A percentile compares a stretch with the other conserved stretches of the same genome.
phyloP scores from a whole-genome alignment of 2,888 invertebrate genomes.

The Parelbella ahira region DNA sequence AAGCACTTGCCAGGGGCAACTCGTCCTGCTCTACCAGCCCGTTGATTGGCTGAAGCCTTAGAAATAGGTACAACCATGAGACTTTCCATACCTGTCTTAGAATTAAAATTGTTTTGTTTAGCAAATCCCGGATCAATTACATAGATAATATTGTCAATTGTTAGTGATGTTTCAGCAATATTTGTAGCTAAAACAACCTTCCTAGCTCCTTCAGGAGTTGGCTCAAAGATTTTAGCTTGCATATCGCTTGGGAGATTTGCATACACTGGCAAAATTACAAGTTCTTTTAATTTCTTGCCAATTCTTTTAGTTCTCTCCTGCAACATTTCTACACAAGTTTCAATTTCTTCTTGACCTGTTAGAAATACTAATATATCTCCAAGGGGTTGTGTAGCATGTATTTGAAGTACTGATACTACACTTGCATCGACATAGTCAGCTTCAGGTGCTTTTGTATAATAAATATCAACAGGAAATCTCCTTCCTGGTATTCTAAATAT shows the following conservation, averaged over 20 bases:
- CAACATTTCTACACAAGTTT: constrained; percentile 92
- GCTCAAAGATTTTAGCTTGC: constrained; percentile 99
- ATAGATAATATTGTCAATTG: constrained; percentile 99
- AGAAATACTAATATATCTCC: constrained; percentile 98
- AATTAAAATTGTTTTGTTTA: constrained; percentile 99
- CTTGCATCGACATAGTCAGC: constrained; percentile 99
- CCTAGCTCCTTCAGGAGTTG: constrained; percentile 96
- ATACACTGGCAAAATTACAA: constrained; percentile 97
- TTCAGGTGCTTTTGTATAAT: constrained; percentile 99
- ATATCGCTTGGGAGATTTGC: constrained; percentile 99
- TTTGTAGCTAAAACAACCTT: constrained; percentile 99
- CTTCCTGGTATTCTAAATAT: constrained; percentile 99
- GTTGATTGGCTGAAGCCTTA: constrained; percentile 98
- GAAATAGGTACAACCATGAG: constrained; percentile 99
- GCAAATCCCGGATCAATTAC: constrained; percentile 99
- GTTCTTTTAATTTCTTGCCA: constrained; percentile 95
- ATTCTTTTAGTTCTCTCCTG: constrained; percentile 95
- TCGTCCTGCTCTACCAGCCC: constrained; percentile 97
- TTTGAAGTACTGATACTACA: constrained; percentile 98
- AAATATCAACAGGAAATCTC: constrained; percentile 98
- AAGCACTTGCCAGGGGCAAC: constrained; percentile 99
- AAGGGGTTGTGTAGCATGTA: constrained; percentile 97
- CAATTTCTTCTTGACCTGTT: constrained; percentile 95
- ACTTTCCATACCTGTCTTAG: constrained; percentile 98
- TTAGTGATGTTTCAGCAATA: constrained; percentile 99